A percentile compares a stretch with the other conserved stretches of the same genome.
These are phyloP conservation scores for Apotomis turbidana DNA, from an alignment of 2,888 invertebrate genomes.

Conservation along the genomic window DNA sequence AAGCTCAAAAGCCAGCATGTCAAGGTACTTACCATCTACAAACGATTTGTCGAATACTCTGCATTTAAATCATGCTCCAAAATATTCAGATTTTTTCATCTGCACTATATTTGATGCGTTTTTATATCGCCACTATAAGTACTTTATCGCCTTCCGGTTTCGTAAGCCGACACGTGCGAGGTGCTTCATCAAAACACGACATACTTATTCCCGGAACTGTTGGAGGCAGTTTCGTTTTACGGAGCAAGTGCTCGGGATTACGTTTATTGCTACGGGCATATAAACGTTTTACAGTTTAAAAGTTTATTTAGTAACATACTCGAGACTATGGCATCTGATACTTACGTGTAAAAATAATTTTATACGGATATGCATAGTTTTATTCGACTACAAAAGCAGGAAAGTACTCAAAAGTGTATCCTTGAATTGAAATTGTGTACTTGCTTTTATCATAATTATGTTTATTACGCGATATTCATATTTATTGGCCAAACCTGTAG, in stretches of 20 bases:
- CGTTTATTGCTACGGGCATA: conserved; percentile 7
- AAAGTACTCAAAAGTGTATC: too few species aligned
- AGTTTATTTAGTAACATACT: conserved; percentile 3
- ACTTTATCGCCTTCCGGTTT: conserved; percentile 68
- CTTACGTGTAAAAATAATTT: too few species aligned
- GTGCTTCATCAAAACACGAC: conserved; percentile 42
- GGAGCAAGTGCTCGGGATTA: conserved; percentile 17
- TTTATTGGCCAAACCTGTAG: too few species aligned
- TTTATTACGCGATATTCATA: too few species aligned
- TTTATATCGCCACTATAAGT: conserved; percentile 57
- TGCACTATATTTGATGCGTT: conserved; percentile 24
- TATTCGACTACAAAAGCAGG: too few species aligned
- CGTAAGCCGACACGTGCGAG: conserved; percentile 56
- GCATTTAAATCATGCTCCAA: neutral
- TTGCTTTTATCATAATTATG: too few species aligned
- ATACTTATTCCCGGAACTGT: conserved; percentile 27
- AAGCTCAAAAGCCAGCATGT: too few species aligned
- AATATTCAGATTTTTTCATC: neutral
- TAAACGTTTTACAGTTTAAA: conserved; percentile 23
- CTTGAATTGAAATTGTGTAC: too few species aligned
- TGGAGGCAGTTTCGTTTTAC: conserved; percentile 11
- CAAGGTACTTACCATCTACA: too few species aligned
- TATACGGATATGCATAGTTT: too few species aligned
- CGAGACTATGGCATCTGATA: neutral
- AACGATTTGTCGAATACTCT: too few species aligned